Evolutionary conservation across 2,797 vertebrate genomes (phyloP), one percentile per base, ranked within the genome.

Genomic region (Brotula barbata): DNA sequence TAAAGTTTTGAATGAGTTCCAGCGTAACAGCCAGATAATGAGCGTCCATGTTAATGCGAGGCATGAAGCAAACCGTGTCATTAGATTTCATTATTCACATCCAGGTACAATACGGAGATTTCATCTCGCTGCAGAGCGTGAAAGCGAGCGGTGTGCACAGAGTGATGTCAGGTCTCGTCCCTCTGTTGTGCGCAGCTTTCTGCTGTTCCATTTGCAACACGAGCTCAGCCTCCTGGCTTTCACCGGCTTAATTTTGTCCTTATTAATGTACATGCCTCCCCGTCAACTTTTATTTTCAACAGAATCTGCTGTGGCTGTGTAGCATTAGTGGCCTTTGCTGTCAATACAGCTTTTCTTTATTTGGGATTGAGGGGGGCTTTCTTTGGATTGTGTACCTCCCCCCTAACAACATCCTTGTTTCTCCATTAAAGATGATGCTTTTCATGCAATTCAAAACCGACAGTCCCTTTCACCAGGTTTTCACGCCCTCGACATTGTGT

Each of bases 401-500:
- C 11, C 21, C 48, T 25, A 36, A 71, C 20, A 46, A 40, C 78
- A 62, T 67, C 56, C 58, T 61, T 16, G 64, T 58, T 31, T 75
- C 60, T 66, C 75, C 67, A 73, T 77, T 75, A 81, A 83, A 64
- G 66, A 63, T 28, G 64, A 67, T 63, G 69, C 80, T 77, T 86
- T 84, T 84, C 80, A 81, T 48, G 5, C 1, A 34, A 71, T 73
- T 81, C 50, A 75, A 72, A 80, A 65, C 41, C 50, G 67, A 74
- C 73, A 71, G 76, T 58, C 53, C 71, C 68, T 85, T 88, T 83
- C 80, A 81, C 55, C 69, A 45, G 77, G 64, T 69, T 79, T 79
- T 78, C 83, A 85, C 79, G 67, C 82, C 82, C 71, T 82, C 74
- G n/a, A 59, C 75, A 78, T 87, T 85, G 84, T 85, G 80, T 58